phyloP scores from a whole-genome alignment of 2,797 vertebrate species.

The Urophycis tenuis region DNA sequence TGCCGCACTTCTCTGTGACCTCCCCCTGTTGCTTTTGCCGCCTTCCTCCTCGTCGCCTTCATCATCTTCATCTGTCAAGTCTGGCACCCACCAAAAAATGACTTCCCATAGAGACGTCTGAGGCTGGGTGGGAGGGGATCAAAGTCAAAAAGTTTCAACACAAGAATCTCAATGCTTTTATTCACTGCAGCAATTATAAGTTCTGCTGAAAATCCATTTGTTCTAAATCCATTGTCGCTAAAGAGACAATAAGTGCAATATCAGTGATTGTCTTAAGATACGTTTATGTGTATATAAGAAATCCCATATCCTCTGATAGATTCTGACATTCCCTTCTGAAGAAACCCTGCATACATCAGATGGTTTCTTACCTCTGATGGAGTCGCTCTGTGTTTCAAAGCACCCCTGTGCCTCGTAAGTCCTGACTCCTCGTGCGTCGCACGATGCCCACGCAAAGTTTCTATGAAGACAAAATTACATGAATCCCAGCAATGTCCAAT shows the following conservation, averaged over 20 bases:
- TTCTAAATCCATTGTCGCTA: not conserved
- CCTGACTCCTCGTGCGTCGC: slow-evolving; percentile 39
- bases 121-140: slow-evolving; percentile 54
- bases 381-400: slow-evolving; percentile 41
- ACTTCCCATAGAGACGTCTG: slow-evolving; percentile 74
- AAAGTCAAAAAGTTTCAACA: not conserved
- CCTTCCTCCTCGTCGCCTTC: slow-evolving; percentile 41
- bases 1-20: slow-evolving; percentile 36
- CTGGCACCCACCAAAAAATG: slow-evolving; percentile 65
- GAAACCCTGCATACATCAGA: not conserved
- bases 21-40: slow-evolving; percentile 28
- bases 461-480: slow-evolving; percentile 42
- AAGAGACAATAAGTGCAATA: not conserved
- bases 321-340: not conserved
- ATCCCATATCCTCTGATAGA: not conserved
- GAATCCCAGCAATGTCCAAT: not conserved
- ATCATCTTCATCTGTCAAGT: slow-evolving; percentile 42
- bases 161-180: not conserved
- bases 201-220: not conserved
- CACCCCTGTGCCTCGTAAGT: slow-evolving; percentile 41
- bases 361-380: slow-evolving; percentile 52
- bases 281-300: not conserved
- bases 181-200: not conserved
- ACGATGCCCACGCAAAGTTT: slow-evolving; percentile 55
- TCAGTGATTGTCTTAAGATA: not conserved